Base-by-base conservation (phyloP, 2,113 vertebrate genomes). In the Chionodraco myersi region DNA sequence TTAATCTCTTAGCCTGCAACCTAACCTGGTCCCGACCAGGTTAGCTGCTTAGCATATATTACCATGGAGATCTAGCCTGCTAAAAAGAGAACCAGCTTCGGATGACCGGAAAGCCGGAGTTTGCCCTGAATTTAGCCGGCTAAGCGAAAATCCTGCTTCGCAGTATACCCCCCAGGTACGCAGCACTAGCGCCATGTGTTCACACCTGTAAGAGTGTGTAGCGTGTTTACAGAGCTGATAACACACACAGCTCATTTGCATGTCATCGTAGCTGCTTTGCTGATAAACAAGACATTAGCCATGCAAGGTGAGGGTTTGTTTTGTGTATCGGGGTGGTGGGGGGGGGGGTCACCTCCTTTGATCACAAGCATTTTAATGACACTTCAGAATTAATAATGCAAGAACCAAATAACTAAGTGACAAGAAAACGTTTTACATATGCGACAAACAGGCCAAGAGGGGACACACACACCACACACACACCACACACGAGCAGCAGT, bases 281-380 rank as follows among this genome's bases (percentile, higher is more conserved):
- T 85, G 75, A 91, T 94, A 92, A 88, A 93, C 92, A 92, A 93
- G 93, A 91, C 89, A 93, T 86, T 77, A 88, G 88, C 90, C 91
- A 94, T 93, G 93, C 88, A 88, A 91, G 30, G 30, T 30, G 30
- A 30, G 30, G 30, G 3, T 30, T 59, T 23, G 15, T 11, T 58
- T 1, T 14, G 58, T 63, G 69, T 18, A 11, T 47, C 44, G n/a
- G 9, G 16, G 30, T 30, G 30, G 30, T 30, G 53, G 23, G 1
- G 18, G 44, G 54, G 0, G 62, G 54, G 36, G 92, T 92, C 88
- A 93, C 89, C 90, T 90, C 79, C 88, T n/a, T n/a, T 41, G 84
- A 93, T 92, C 88, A 91, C 78, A 92, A 72, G 81, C 75, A 93
- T 93, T 87, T 91, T 94, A 92, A 93, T 91, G 93, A 94, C 87